A percentile compares a stretch with the other conserved stretches of the same genome.
phyloP scores from a whole-genome alignment of 2,113 vertebrate species.

The Oryzias woworae region DNA sequence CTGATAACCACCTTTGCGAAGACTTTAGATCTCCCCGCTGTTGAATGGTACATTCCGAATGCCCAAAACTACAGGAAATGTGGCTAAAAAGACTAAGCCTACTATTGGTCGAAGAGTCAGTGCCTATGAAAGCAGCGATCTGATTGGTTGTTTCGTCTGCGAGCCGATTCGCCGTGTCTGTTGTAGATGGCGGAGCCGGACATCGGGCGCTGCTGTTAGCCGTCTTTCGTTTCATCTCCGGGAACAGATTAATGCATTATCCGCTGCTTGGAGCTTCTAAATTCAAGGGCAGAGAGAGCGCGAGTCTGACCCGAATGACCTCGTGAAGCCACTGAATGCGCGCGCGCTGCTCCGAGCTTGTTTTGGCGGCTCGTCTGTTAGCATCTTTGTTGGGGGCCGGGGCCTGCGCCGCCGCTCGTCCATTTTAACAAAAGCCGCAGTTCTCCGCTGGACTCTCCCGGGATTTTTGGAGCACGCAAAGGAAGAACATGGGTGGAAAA shows the following conservation, averaged over 20 bases:
- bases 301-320: slow-evolving; percentile 9
- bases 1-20: too few species aligned
- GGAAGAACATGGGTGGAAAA: slow-evolving; percentile 35
- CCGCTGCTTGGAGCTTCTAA: slow-evolving; percentile 11
- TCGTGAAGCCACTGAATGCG: slow-evolving; percentile 29
- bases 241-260: slow-evolving; percentile 65
- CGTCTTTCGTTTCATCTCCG: slow-evolving; percentile 58
- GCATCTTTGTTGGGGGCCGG: slow-evolving; percentile 71
- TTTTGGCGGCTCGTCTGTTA: slow-evolving; percentile 55
- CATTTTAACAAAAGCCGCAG: slow-evolving; percentile 82
- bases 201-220: slow-evolving; percentile 62
- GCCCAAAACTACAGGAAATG: not conserved
- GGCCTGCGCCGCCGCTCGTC: slow-evolving; percentile 74
- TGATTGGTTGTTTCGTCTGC: slow-evolving; percentile 58
- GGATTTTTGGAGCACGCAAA: not conserved
- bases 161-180: slow-evolving; percentile 55
- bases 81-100: not conserved
- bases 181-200: slow-evolving; percentile 76
- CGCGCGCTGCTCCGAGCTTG: slow-evolving; percentile 64
- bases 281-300: slow-evolving; percentile 15
- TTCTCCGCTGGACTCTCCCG: slow-evolving; percentile 31
- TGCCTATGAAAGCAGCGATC: slow-evolving; percentile 26
- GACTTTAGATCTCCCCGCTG: too few species aligned
- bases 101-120: slow-evolving; percentile 67
- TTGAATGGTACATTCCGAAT: too few species aligned